A percentile compares a stretch with the other conserved stretches of the same genome.
Conservation (phyloP, 2,797 vertebrate species). For the Gallinago nigripennis region DNA sequence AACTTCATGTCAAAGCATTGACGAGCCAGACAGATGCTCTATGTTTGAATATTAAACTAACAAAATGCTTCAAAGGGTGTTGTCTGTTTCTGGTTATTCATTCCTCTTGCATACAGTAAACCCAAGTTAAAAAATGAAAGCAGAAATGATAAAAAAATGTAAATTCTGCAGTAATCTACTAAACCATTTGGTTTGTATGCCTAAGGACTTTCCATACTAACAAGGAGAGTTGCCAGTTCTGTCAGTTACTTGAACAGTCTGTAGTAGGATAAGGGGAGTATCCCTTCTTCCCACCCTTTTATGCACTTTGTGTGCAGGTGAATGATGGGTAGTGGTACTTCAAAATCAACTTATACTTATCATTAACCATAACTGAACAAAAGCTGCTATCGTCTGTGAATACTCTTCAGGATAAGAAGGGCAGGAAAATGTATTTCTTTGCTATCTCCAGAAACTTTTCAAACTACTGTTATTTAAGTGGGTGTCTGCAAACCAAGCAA, state of each 20-base stretch:
- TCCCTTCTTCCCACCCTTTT: background rate
- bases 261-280: background rate
- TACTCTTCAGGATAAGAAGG: background rate
- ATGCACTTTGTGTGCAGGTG: background rate
- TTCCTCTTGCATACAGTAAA: background rate
- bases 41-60: background rate
- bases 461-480: background rate
- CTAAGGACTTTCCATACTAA: background rate
- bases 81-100: background rate
- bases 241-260: background rate
- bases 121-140: background rate
- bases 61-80: background rate
- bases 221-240: background rate
- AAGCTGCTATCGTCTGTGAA: background rate
- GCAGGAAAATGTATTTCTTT: background rate
- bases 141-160: background rate
- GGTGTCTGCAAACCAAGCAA: background rate
- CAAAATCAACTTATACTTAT: background rate
- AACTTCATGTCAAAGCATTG: background rate
- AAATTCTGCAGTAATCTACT: background rate
- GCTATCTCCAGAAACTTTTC: background rate
- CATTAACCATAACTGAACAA: slow-evolving; percentile 4
- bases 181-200: background rate
- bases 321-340: background rate
- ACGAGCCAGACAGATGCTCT: background rate